A percentile compares a stretch with the other conserved stretches of the same genome.
These are phyloP conservation scores for Paraescarpia echinospica DNA, from an alignment of 1,140 invertebrate genomes.

Conservation along the genomic window DNA sequence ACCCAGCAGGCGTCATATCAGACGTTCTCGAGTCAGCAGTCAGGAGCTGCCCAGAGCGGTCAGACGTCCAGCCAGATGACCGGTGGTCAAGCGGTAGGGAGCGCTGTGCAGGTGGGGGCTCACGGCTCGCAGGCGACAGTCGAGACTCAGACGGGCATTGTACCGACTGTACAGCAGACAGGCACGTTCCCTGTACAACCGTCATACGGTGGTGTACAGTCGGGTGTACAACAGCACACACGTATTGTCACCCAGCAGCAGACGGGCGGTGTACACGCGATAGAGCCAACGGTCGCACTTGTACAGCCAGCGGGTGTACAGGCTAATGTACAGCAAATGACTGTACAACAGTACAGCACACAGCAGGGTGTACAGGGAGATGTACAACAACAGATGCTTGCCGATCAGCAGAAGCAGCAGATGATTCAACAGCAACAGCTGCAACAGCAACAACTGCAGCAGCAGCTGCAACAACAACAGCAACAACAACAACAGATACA, in stretches of 20 bases:
- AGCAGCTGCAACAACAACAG: slow-evolving; percentile 34
- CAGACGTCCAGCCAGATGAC: not conserved
- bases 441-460: slow-evolving; percentile 21
- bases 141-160: not conserved
- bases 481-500: slow-evolving; percentile 18
- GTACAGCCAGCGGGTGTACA: not conserved
- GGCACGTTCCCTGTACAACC: not conserved
- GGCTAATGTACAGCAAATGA: not conserved
- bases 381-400: not conserved
- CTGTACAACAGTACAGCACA: not conserved
- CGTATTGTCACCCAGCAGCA: not conserved
- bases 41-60: not conserved
- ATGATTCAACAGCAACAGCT: slow-evolving; percentile 27
- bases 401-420: slow-evolving; percentile 1
- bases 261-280: not conserved
- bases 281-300: not conserved
- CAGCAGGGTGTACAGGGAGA: not conserved
- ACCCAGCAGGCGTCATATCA: slow-evolving; percentile 13
- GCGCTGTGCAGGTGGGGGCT: not conserved
- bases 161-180: not conserved
- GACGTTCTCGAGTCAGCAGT: slow-evolving; percentile 17
- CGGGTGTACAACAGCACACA: not conserved
- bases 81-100: not conserved
- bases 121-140: not conserved
- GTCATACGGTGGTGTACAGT: not conserved